Evolutionary conservation across 2,888 invertebrate genomes (phyloP).

Genomic region (Caenorhabditis uteleia): DNA sequence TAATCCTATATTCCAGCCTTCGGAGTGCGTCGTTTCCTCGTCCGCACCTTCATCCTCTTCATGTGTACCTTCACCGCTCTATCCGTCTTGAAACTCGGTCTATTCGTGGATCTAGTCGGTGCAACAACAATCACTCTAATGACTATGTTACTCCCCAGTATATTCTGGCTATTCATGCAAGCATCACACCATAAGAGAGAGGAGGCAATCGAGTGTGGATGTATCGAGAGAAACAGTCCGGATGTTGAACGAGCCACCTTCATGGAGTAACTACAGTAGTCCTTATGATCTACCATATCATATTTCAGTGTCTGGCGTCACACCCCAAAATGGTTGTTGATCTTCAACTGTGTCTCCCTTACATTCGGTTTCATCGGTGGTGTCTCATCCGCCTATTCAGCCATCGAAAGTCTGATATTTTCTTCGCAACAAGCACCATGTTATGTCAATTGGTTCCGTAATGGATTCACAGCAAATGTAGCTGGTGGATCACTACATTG

Average conservation of each 20-base stretch:
- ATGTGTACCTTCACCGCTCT: constrained; percentile 38
- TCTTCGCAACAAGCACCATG: constrained; percentile 40
- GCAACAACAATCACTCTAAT: constrained; percentile 53
- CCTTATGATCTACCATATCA: neutral
- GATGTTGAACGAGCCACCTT: constrained; percentile 26
- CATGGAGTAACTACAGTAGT: constrained; percentile 17
- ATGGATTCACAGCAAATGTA: constrained; percentile 4
- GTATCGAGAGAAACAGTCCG: constrained; percentile 17
- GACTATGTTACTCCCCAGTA: constrained; percentile 52
- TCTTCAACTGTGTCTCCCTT: constrained; percentile 33
- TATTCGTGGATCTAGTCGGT: constrained; percentile 52
- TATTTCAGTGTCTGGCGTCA: constrained; percentile 28
- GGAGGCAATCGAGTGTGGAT: constrained; percentile 17
- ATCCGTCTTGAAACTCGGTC: constrained; percentile 48
- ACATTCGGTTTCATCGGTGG: constrained; percentile 49
- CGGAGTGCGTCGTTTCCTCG: constrained; percentile 41
- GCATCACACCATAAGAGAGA: constrained; percentile 43
- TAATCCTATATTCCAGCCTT: constrained; percentile 39
- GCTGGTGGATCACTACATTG: constrained; percentile 30
- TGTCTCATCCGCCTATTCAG: constrained; percentile 40
- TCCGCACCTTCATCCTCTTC: constrained; percentile 37
- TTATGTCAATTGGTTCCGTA: constrained; percentile 42
- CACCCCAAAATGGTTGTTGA: constrained; percentile 31
- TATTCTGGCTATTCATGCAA: constrained; percentile 53
- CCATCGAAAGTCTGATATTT: constrained; percentile 32